Conservation (phyloP, 2,797 vertebrate genomes). For the Siniperca scherzeri region DNA sequence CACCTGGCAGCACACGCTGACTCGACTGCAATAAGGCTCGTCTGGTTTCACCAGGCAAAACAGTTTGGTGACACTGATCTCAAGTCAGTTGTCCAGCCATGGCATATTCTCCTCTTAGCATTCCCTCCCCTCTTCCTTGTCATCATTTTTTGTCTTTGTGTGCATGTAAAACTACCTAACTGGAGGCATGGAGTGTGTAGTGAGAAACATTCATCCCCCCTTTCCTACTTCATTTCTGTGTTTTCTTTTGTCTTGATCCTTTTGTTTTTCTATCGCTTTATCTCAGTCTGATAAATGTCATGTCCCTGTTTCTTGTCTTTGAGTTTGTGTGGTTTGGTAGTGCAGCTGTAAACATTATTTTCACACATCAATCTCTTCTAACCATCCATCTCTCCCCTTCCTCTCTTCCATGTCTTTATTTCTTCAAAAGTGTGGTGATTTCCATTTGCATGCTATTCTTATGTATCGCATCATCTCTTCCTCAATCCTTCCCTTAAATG, state of each 20-base stretch:
- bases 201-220: conserved; percentile 31
- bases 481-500: conserved; percentile 31
- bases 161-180: conserved; percentile 41
- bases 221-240: neutral
- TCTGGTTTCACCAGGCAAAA: conserved; percentile 56
- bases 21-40: conserved; percentile 44
- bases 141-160: conserved; percentile 12
- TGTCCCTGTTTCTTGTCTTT: conserved; percentile 12
- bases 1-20: conserved; percentile 42
- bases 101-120: conserved; percentile 18
- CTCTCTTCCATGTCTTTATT: conserved; percentile 23
- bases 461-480: conserved; percentile 58
- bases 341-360: conserved; percentile 9
- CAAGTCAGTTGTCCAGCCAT: conserved; percentile 26
- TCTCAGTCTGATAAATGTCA: conserved; percentile 21
- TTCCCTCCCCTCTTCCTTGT: conserved; percentile 16
- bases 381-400: conserved; percentile 5
- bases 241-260: conserved; percentile 6
- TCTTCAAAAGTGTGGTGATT: conserved; percentile 26
- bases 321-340: conserved; percentile 6
- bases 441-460: conserved; percentile 52
- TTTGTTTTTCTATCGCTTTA: conserved; percentile 15
- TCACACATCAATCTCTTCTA: conserved; percentile 12
- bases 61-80: conserved; percentile 37
- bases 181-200: conserved; percentile 26